Percentiles rank a stretch among this genome's conserved stretches.
phyloP scores from a whole-genome alignment of 2,888 invertebrate species.

The Linnaemya vulpina region DNA sequence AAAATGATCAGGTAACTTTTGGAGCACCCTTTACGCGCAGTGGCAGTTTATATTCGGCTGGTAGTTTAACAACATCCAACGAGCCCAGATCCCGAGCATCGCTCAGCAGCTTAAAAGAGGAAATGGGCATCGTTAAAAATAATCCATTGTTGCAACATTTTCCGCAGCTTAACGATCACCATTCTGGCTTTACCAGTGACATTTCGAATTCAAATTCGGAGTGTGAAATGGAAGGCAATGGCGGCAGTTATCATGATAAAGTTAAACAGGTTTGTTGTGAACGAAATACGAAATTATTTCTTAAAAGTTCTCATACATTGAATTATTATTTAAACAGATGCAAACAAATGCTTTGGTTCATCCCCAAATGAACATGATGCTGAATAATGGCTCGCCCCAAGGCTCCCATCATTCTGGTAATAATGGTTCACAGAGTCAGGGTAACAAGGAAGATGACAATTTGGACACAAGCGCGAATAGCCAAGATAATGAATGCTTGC shows the following conservation, averaged over 20 bases:
- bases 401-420: constrained; percentile 68
- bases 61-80: constrained; percentile 77
- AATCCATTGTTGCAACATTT: constrained; percentile 89
- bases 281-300: not conserved
- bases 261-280: constrained; percentile 79
- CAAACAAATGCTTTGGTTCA: constrained; percentile 90
- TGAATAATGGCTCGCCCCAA: constrained; percentile 74
- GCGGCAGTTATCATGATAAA: constrained; percentile 75
- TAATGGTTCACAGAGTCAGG: constrained; percentile 71
- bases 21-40: constrained; percentile 81
- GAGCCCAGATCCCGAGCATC: constrained; percentile 78
- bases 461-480: constrained; percentile 77
- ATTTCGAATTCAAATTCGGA: constrained; percentile 87
- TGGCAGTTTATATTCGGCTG: constrained; percentile 81
- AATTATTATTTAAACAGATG: constrained; percentile 77
- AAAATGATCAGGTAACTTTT: constrained; percentile 83
- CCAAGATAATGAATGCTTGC: constrained; percentile 87
- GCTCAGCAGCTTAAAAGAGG: constrained; percentile 84
- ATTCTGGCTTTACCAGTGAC: constrained; percentile 84
- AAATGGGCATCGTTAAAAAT: constrained; percentile 89
- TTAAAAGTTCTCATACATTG: not conserved
- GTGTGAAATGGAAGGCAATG: constrained; percentile 84
- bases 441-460: constrained; percentile 74
- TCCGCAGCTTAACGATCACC: constrained; percentile 84
- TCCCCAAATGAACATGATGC: constrained; percentile 82